Conservation (phyloP, 2,888 invertebrate species). For the Cryptus viduatorius region DNA sequence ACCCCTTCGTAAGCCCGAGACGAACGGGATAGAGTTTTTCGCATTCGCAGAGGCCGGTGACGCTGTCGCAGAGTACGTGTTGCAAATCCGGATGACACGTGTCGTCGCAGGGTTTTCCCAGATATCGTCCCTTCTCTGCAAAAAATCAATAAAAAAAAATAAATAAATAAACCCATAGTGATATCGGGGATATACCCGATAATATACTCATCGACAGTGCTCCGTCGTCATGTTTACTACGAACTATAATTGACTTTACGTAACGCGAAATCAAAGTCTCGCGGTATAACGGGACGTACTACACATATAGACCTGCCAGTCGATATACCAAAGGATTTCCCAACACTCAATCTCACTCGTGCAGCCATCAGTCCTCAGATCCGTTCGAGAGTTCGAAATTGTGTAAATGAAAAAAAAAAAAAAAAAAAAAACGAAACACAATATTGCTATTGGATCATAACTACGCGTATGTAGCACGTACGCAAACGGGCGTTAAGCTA, state of each 20-base stretch:
- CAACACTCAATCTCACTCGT: constrained; percentile 46
- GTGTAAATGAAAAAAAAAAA: constrained; percentile 20
- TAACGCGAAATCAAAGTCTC: constrained; percentile 23
- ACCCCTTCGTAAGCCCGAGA: constrained; percentile 91
- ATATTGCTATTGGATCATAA: constrained; percentile 13
- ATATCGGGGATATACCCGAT: not conserved
- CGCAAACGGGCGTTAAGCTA: not conserved
- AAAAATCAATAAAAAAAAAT: constrained; percentile 69
- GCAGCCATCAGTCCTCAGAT: constrained; percentile 19
- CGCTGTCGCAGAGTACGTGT: constrained; percentile 92
- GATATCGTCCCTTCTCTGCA: constrained; percentile 91
- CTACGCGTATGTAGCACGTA: not conserved
- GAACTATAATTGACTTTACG: constrained; percentile 41
- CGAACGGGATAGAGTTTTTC: constrained; percentile 93
- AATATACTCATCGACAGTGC: not conserved
- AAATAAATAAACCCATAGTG: not conserved
- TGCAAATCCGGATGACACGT: constrained; percentile 90
- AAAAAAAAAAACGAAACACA: not conserved
- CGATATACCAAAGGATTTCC: constrained; percentile 37
- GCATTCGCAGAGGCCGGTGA: constrained; percentile 91
- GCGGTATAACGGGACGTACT: constrained; percentile 18
- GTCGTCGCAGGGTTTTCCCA: constrained; percentile 92
- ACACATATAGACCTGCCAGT: constrained; percentile 13
- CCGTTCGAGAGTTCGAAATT: constrained; percentile 9
- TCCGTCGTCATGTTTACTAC: not conserved